phyloP scores from a whole-genome alignment of 1,140 invertebrate species.

The Drosophila carrolli region DNA sequence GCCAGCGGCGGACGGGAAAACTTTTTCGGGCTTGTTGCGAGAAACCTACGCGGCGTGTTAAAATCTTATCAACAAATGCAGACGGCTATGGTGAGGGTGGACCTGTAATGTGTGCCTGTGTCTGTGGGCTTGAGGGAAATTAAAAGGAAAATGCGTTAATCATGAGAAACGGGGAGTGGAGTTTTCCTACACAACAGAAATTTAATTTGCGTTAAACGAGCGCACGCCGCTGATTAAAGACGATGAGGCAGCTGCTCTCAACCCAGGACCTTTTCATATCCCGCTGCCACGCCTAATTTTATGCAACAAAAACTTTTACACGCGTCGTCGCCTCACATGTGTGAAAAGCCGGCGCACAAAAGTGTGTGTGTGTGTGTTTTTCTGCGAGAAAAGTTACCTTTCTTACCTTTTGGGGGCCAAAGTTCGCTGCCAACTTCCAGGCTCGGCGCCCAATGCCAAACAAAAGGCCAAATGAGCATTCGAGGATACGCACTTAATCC shows the following conservation, averaged over 20 bases:
- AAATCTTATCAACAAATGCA: slow-evolving; percentile 77
- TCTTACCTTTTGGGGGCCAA: slow-evolving; percentile 59
- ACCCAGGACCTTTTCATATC: slow-evolving; percentile 9
- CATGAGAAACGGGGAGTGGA: slow-evolving; percentile 40
- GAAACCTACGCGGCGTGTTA: slow-evolving; percentile 74
- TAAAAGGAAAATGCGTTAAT: slow-evolving; percentile 81
- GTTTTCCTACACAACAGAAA: slow-evolving; percentile 60
- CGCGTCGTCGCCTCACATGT: slow-evolving; percentile 70
- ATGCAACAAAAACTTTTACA: slow-evolving; percentile 79
- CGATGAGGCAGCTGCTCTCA: slow-evolving; percentile 47
- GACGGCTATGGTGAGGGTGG: slow-evolving; percentile 13
- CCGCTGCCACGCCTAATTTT: slow-evolving; percentile 55
- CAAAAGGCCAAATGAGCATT: slow-evolving; percentile 56
- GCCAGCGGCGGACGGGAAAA: slow-evolving; percentile 50
- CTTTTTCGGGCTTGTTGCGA: slow-evolving; percentile 68
- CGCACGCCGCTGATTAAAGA: slow-evolving; percentile 75
- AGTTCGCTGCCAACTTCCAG: slow-evolving; percentile 40
- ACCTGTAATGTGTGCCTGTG: slow-evolving; percentile 28
- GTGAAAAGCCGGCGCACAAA: slow-evolving; percentile 31
- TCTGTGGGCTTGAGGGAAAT: slow-evolving; percentile 60
- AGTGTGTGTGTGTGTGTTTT: slow-evolving; percentile 9
- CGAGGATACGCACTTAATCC: slow-evolving; percentile 74
- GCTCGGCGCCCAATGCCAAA: slow-evolving; percentile 40
- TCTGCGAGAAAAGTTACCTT: slow-evolving; percentile 58
- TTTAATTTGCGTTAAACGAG: slow-evolving; percentile 82